Base-by-base conservation (phyloP, 2,113 vertebrate genomes). In the Columba livia region DNA sequence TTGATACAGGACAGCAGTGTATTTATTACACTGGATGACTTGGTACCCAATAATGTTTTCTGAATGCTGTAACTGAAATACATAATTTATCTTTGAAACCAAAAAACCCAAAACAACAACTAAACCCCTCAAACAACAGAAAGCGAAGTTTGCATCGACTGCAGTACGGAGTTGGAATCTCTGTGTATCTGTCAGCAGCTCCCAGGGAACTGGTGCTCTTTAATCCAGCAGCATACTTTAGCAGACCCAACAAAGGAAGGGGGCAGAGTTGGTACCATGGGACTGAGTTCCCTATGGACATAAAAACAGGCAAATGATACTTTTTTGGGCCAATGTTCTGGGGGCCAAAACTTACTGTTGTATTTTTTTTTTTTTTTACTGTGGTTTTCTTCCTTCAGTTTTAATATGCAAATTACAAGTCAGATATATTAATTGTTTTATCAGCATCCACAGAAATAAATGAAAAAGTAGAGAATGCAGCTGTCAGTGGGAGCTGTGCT, bases 401-500 rank as follows among this genome's bases (percentile, higher is more conserved):
- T 96, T 58, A 85, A 25, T 90, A 71, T 92, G 60, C 40, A 95
- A 42, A 87, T 70, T 84, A 16, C 28, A 26, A n/a, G 60, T 85
- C 84, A 92, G 67, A 84, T 72, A 21, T 70, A 20, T 90, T 73
- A 77, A 79, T 81, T 75, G 70, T 53, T 96, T 89, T 93, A 47
- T 65, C 88, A 62, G 51, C 75, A 61, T 64, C 78, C 48, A 2
- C 57, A 65, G 48, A 83, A 80, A 86, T 79, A 92, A 93, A 89
- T 85, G 65, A 91, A 94, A 88, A 78, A 31, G 32, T 67, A 95
- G 81, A 89, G 69, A 89, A 75, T 78, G 50, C 83, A 94, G 80
- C 85, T 96, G 95, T 65, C 58, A 94, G 67, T 85, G 70, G 66
- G 70, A 91, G 53, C 50, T 77, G 16, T 93, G 70, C 54, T 74